Evolutionary conservation across 2,888 invertebrate genomes (phyloP), one percentile per base, ranked within the genome.

Genomic region (Lordiphosa fenestrarum): DNA sequence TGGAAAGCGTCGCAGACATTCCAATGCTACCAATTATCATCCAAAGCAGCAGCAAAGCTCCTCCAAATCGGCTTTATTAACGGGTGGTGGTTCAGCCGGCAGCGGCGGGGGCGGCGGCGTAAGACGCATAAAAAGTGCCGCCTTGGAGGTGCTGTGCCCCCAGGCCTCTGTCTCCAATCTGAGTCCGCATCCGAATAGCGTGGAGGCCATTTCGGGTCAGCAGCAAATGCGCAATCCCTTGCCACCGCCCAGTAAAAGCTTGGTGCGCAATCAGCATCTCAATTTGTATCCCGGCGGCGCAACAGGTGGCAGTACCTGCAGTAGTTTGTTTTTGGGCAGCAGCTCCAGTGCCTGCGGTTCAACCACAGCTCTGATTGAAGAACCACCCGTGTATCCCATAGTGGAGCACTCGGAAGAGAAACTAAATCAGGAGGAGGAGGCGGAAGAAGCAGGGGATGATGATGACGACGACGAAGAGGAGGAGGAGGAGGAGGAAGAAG

Each of bases 361-460:
- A 3, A 87, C 88, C 0, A 84, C 77, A 9, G 88, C 87, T 0
- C 66, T 89, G 1, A 85, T 88, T 40, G 89, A 88, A 48, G 89
- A 88, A 49, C 85, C 87, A 0, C 80, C 85, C 0, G 86, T 88
- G 93, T 95, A 95, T 88, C 95, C 96, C 3, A 95, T 96, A 73
- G 95, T 94, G 0, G 96, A 96, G 89, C 95, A 95, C 86, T 93
- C 94, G 0, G 95, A 95, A 84, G 95, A 95, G 94, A 90, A 87
- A 10, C 84, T 73, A 84, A 90, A 75, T 86, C 39, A 94, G 0
- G 95, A 95, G 82, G 95, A 95, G 94, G 90, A 88, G 6, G 10
- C 9, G 0, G 95, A 95, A 84, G 95, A 95, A 94, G 90, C 87
- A 19, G 39, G 21, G 9, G 30, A 30, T 3, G 30, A 30, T 9